Base-by-base conservation (phyloP, 1,140 invertebrate genomes). In the Steinernema khuongi region DNA sequence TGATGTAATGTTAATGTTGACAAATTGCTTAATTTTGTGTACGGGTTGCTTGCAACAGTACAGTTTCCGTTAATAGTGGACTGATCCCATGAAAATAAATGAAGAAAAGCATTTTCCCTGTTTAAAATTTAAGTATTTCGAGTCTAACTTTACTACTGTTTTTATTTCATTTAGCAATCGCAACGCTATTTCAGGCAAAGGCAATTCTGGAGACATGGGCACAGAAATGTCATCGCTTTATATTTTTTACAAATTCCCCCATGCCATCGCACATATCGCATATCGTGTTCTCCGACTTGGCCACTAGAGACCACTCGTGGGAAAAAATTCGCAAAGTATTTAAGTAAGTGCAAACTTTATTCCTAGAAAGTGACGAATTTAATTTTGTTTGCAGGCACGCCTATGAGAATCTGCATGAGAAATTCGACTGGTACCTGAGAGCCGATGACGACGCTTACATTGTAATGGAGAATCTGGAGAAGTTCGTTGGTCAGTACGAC, bases 391-490 rank as follows among this genome's bases (percentile, higher is more conserved):
- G 26, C 69, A 77, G 75, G 75, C 50, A 75, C 22, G 66, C 68
- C 1, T 67, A 68, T 67, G 67, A 71, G 29, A 75, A 68, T n/a
- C 43, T 70, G 33, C n/a, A 19, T 18, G 73, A 71, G 31, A 74
- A 77, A 31, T 78, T 36, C 67, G 85, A 86, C 71, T 85, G 83
- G 84, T 85, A 81, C 75, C 77, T 86, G 26, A 83, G 85, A 74
- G 83, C 83, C 4, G 85, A 86, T 68, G 85, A 86, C 73, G 86
- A 87, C 72, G 86, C 86, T 0, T 87, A 83, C 67, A 79, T 86
- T n/a, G 82, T 86, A 30, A 74, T 87, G 70, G 86, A 87, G 75
- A 87, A 87, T 77, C 68, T 87, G 22, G 78, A 85, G 41, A 74
- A 79, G 50, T 81, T 86, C 43, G 70, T 86, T 7, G 74, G 72